phyloP scores from a whole-genome alignment of 2,888 invertebrate genomes.

The Mythimna pallens region DNA sequence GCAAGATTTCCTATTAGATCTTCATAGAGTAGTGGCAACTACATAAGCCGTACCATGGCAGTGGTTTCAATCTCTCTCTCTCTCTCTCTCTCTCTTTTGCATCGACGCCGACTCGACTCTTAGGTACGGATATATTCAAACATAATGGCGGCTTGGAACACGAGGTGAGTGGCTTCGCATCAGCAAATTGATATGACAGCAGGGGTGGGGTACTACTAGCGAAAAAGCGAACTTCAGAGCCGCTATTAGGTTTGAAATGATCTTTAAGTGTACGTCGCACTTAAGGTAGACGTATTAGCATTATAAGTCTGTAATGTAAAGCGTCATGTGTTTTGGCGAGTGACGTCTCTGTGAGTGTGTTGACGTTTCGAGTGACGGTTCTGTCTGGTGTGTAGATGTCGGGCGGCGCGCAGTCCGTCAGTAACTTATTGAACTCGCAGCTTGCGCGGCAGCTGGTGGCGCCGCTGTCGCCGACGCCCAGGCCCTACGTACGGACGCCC shows the following conservation, averaged over 20 bases:
- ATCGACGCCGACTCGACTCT: neutral
- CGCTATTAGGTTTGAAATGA: too few relatives aligned
- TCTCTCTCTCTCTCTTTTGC: neutral
- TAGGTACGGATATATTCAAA: too few relatives aligned
- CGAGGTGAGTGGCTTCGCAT: too few relatives aligned
- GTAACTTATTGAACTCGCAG: slow-evolving; percentile 91
- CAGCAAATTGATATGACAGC: too few relatives aligned
- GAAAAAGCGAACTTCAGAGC: too few relatives aligned
- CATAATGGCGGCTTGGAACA: too few relatives aligned
- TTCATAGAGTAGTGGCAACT: neutral
- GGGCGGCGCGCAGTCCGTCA: slow-evolving; percentile 78
- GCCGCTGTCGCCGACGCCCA: slow-evolving; percentile 89
- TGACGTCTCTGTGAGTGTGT: slow-evolving; percentile 23
- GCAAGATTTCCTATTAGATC: neutral
- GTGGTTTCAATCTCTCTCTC: neutral
- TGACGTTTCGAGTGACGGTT: slow-evolving; percentile 61
- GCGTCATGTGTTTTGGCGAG: slow-evolving; percentile 27
- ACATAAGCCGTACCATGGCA: too few relatives aligned
- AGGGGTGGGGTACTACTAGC: too few relatives aligned
- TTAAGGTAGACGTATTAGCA: slow-evolving; percentile 9
- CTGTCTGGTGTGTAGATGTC: slow-evolving; percentile 84
- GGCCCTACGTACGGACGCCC: slow-evolving; percentile 90
- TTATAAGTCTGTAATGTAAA: slow-evolving; percentile 28
- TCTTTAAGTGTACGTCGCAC: neutral
- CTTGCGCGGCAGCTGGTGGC: slow-evolving; percentile 91